These are phyloP conservation scores for Acropora tenuis DNA, from an alignment of 64 coral and sea anemone genomes.

Conservation along the genomic window DNA sequence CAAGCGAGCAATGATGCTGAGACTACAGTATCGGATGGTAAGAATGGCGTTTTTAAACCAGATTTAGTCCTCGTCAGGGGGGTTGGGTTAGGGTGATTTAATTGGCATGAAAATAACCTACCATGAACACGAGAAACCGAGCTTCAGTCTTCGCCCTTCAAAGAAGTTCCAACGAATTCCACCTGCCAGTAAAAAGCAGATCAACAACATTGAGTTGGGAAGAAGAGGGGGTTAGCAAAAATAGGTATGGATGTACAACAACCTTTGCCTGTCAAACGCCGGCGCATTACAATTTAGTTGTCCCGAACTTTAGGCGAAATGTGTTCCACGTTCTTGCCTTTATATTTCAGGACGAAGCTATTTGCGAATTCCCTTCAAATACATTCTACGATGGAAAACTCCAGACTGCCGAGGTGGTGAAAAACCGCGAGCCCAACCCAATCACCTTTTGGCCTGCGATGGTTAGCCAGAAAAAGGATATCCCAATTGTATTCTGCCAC, in stretches of 20 bases:
- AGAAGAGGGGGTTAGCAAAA: too few species aligned
- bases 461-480: background rate
- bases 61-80: too few species aligned
- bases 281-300: background rate
- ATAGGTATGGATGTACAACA: too few species aligned
- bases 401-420: conserved; percentile 48
- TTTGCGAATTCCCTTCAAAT: conserved; percentile 79
- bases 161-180: too few species aligned
- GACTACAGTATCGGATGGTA: conserved; percentile 93
- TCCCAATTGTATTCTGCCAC: conserved; percentile 74
- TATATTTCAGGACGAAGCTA: conserved; percentile 54
- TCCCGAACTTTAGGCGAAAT: background rate
- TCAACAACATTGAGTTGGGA: too few species aligned
- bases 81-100: too few species aligned
- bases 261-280: background rate
- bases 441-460: conserved; percentile 76
- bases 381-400: conserved; percentile 67
- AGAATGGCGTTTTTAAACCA: background rate
- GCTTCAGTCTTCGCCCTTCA: background rate
- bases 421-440: conserved; percentile 26
- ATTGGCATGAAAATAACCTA: too few species aligned
- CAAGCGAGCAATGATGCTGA: conserved; percentile 71
- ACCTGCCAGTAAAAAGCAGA: too few species aligned
- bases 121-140: too few species aligned
- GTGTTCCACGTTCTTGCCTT: background rate